A percentile compares a stretch with the other conserved stretches of the same genome.
phyloP scores from a whole-genome alignment of 2,888 invertebrate species.

The Lordiphosa andalusiaca region DNA sequence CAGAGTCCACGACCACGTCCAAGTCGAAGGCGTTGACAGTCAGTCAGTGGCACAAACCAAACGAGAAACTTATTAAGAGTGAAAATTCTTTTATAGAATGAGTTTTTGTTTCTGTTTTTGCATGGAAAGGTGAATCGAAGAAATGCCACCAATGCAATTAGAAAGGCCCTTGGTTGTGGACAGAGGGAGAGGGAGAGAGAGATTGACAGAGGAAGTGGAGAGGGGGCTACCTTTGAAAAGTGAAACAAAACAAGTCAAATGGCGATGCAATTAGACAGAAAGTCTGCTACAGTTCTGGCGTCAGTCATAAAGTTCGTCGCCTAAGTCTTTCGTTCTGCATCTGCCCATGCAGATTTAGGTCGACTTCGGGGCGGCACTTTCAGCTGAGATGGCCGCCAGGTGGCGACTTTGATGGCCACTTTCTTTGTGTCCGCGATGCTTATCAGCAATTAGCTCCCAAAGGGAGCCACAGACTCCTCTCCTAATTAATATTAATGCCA shows the following conservation, averaged over 20 bases:
- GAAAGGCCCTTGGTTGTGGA: slow-evolving; percentile 19
- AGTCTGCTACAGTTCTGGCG: slow-evolving; percentile 39
- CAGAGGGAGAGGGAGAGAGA: neutral
- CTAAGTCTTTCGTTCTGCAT: slow-evolving; percentile 28
- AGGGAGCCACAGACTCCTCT: slow-evolving; percentile 31
- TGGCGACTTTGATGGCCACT: slow-evolving; percentile 18
- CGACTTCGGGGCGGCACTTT: slow-evolving; percentile 29
- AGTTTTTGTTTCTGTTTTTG: slow-evolving; percentile 39
- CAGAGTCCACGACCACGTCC: slow-evolving; percentile 12
- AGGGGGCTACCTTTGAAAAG: slow-evolving; percentile 40
- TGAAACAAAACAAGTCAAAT: slow-evolving; percentile 55
- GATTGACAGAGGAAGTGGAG: neutral
- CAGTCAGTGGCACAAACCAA: slow-evolving; percentile 68
- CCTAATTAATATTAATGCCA: slow-evolving; percentile 6
- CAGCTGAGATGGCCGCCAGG: neutral
- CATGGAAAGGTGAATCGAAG: slow-evolving; percentile 46
- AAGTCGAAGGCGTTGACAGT: slow-evolving; percentile 41
- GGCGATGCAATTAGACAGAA: slow-evolving; percentile 45
- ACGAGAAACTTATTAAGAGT: slow-evolving; percentile 71
- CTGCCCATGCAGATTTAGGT: slow-evolving; percentile 31
- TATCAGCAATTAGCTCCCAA: slow-evolving; percentile 55
- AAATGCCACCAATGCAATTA: slow-evolving; percentile 44
- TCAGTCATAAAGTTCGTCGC: slow-evolving; percentile 38
- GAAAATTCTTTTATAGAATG: slow-evolving; percentile 63
- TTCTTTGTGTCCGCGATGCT: slow-evolving; percentile 45